Evolutionary conservation across 2,888 invertebrate species (phyloP), one percentile per base, ranked within the genome.

Genomic region (Litoditis marina): DNA sequence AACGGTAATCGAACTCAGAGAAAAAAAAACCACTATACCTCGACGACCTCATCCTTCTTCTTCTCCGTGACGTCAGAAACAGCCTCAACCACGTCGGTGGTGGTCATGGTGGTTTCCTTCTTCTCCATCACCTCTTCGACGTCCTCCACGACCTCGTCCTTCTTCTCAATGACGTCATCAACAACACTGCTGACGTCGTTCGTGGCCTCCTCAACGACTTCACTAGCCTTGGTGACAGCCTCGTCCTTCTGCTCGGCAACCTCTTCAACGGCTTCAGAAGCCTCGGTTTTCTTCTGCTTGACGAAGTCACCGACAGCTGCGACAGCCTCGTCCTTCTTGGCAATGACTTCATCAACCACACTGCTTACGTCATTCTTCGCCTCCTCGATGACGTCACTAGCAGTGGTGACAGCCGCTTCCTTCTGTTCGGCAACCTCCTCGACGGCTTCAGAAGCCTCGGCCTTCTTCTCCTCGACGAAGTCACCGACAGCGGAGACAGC

Each of bases 351-450:
- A 6, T 27, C n/a, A 13, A n/a, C 19, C 13, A 46, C 22, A 19
- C 7, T 27, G 28, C 30, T 27, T 2, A 49, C 13, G 28, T 19
- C 42, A 42, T 1, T n/a, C 25, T 16, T 27, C 27, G n/a, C 8
- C 31, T 44, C 55, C 57, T 46, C 32, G 2, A 46, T 36, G 11
- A 49, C 16, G 6, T 44, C 57, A 13, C 46, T 31, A 27, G 57
- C 57, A 13, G 19, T 25, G 11, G 31, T 19, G 25, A 44, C 47
- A 34, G 47, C 46, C 30, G 46, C 27, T 30, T 49, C 30, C 22
- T 34, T 47, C 16, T 49, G 28, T n/a, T 57, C 57, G 19, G 22
- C 46, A n/a, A 44, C 31, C 28, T 57, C 47, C 19, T 57, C 46
- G 25, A 44, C 31, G 30, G 46, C 47, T 19, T 57, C 28, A n/a